A percentile compares a stretch with the other conserved stretches of the same genome.
Conservation (phyloP, 35 echinoderm and acorn worm species). For the Eucidaris tribuloides region DNA sequence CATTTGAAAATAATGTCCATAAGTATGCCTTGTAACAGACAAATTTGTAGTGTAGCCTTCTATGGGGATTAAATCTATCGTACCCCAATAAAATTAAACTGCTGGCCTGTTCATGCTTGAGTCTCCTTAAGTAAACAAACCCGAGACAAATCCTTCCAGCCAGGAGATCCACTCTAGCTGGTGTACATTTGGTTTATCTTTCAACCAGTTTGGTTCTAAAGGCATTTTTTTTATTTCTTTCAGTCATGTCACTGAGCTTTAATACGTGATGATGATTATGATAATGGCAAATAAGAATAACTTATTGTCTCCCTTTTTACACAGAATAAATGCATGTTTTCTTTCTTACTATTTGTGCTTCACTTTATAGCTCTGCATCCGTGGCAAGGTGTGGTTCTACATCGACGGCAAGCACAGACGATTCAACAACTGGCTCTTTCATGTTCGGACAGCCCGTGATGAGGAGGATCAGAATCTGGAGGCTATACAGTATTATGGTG, state of each 20-base stretch:
- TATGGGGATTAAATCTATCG: too few species aligned
- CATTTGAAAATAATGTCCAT: too few species aligned
- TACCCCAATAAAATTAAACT: too few species aligned
- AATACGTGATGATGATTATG: background rate
- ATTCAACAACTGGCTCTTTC: slow-evolving; percentile 36
- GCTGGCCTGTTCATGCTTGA: too few species aligned
- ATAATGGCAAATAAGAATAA: background rate
- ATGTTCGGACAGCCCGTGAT: background rate
- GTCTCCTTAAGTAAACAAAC: too few species aligned
- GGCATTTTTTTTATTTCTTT: background rate
- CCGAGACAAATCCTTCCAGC: too few species aligned
- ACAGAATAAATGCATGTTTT: background rate
- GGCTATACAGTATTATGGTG: slow-evolving; percentile 34
- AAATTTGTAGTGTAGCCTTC: too few species aligned
- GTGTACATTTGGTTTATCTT: too few species aligned
- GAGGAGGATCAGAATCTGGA: slow-evolving; percentile 40
- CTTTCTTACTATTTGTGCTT: background rate
- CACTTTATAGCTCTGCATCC: background rate
- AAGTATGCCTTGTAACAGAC: too few species aligned
- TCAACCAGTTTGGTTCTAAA: background rate
- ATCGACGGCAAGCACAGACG: background rate
- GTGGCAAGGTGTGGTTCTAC: background rate
- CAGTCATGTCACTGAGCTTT: background rate
- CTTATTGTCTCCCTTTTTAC: background rate
- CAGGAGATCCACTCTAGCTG: too few species aligned